Evolutionary conservation across 2,888 invertebrate species (phyloP), one percentile per base, ranked within the genome.

Genomic region (Epinotia ramella): DNA sequence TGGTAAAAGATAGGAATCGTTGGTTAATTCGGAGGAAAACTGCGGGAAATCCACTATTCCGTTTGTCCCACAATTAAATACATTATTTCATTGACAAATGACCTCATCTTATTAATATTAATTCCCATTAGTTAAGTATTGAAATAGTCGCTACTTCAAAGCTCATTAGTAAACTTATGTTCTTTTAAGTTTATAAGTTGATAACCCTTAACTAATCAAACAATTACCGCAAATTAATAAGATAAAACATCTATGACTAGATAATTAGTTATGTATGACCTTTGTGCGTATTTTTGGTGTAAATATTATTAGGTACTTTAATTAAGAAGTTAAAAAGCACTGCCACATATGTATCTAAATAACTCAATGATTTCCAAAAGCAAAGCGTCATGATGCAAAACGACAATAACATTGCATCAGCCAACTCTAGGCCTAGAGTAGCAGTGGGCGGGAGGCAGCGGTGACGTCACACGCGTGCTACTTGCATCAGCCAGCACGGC

Each of bases 401-500:
- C 40, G 59, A 49, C 49, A 66, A 60, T 46, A 49, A 53, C 49
- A 67, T 73, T 73, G 73, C 73, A 60, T 73, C 73, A 73, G 60
- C 53, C 66, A 16, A 44, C 24, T 5, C 44, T 40, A 40, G 57
- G 46, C 13, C 49, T 46, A 49, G 40, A 60, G 57, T 12, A 7
- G 12, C 3, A 33, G 69, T 20, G 57, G 63, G 67, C 40, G 28
- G 65, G 57, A 28, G 72, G 60, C 6, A 18, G 60, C 16, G 33
- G 4, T 67, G 72, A 71, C 70, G 64, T 74, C 74, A 74, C 66
- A 40, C 66, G 69, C 56, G 40, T 9, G 40, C 40, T 56, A 67
- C 72, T 80, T 80, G 78, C 79, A 77, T 80, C 78, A 79, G 76
- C 76, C 74, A 40, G 53, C 63, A 28, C 28, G 63, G 63, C 16